A percentile compares a stretch with the other conserved stretches of the same genome.
These are phyloP conservation scores for Regulus satrapa DNA, from an alignment of 2,113 vertebrate genomes.

Conservation along the genomic window DNA sequence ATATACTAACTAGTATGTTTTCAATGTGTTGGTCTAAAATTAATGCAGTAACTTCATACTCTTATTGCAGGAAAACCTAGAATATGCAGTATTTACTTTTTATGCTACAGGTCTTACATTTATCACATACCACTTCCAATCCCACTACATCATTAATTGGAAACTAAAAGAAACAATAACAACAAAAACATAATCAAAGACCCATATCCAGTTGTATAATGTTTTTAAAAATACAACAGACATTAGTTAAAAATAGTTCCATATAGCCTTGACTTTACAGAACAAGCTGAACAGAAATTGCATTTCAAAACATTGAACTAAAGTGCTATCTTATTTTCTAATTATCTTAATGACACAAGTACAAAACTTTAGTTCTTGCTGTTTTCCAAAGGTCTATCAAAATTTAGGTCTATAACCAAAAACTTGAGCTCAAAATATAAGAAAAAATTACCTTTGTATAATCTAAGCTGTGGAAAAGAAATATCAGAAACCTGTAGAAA, in stretches of 20 bases:
- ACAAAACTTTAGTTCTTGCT: neutral
- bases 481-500: neutral
- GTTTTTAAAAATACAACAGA: neutral
- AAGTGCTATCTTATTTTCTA: neutral
- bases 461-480: neutral
- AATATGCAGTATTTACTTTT: neutral
- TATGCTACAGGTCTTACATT: neutral
- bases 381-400: neutral
- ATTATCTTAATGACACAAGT: neutral
- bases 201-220: neutral
- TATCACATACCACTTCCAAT: neutral
- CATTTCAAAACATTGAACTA: neutral
- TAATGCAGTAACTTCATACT: neutral
- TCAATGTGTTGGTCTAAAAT: neutral
- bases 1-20: neutral
- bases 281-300: neutral
- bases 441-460: neutral
- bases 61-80: neutral
- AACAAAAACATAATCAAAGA: neutral
- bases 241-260: neutral
- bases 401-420: neutral
- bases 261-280: accelerated
- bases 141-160: neutral
- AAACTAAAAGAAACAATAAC: neutral
- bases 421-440: neutral